phyloP scores from a whole-genome alignment of 2,113 vertebrate genomes.

The Myiagra hebetior region DNA sequence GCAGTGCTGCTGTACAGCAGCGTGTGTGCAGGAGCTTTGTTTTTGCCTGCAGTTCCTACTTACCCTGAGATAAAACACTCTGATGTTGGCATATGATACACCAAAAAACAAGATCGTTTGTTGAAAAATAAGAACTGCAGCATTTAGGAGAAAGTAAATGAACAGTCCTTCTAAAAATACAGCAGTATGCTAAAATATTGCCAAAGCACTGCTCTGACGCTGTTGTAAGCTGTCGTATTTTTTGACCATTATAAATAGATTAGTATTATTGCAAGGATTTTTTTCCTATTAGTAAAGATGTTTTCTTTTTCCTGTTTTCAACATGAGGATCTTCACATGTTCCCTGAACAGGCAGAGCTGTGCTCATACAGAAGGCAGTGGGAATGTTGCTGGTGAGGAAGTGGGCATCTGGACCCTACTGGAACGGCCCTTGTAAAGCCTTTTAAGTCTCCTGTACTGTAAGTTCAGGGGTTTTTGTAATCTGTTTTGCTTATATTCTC shows the following conservation, averaged over 20 bases:
- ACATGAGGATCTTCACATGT: neutral
- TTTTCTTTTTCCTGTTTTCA: neutral
- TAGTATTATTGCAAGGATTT: constrained; percentile 36
- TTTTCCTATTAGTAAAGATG: constrained; percentile 25
- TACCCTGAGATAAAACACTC: neutral
- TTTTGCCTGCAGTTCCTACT: neutral
- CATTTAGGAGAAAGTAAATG: constrained; percentile 49
- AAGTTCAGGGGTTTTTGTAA: neutral
- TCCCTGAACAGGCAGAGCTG: neutral
- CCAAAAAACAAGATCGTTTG: neutral
- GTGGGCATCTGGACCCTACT: neutral
- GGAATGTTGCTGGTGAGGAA: neutral
- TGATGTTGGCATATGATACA: constrained; percentile 19
- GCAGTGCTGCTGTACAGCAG: neutral
- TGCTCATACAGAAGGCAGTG: neutral
- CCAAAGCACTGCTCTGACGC: constrained; percentile 35
- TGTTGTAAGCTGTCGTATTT: constrained; percentile 43
- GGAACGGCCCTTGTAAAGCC: neutral
- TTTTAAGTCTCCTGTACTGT: neutral
- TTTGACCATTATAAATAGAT: constrained; percentile 61
- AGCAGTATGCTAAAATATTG: constrained; percentile 50
- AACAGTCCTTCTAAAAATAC: constrained; percentile 62
- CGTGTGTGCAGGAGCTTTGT: constrained; percentile 1
- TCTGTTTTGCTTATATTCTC: neutral
- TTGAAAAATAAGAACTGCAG: constrained; percentile 45